These are phyloP conservation scores for Carposina sasakii DNA, from an alignment of 1,140 invertebrate species.

Conservation along the genomic window DNA sequence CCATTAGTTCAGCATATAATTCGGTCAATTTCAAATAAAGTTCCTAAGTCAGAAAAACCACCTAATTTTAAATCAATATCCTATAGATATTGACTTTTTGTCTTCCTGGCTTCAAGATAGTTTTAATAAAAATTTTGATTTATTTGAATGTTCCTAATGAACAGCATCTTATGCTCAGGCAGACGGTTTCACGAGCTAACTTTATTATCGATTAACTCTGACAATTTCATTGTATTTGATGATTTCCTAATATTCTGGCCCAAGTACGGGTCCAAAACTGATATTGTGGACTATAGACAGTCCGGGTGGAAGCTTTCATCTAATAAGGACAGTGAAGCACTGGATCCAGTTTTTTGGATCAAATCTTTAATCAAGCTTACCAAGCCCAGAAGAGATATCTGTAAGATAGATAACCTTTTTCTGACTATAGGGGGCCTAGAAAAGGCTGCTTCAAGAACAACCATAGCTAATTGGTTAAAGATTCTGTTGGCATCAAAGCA, in stretches of 20 bases:
- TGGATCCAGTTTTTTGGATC: not conserved
- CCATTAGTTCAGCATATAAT: constrained; percentile 2
- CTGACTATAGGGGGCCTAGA: not conserved
- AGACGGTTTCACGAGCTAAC: constrained; percentile 12
- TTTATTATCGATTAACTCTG: not conserved
- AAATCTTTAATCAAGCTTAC: not conserved
- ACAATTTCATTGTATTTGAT: not conserved
- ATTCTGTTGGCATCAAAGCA: constrained; percentile 1
- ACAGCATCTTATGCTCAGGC: constrained; percentile 4
- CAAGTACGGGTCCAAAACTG: not conserved
- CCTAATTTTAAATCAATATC: too few relatives aligned
- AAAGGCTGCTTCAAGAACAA: not conserved
- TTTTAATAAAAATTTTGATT: not conserved
- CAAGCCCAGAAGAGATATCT: not conserved
- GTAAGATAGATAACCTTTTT: not conserved
- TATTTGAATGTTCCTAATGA: not conserved
- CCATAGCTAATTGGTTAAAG: not conserved
- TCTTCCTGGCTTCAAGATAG: not conserved
- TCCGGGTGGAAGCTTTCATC: not conserved
- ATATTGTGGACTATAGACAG: not conserved
- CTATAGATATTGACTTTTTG: not conserved
- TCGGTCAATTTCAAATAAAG: constrained; percentile 5
- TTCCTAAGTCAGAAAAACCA: not conserved
- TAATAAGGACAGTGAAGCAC: not conserved
- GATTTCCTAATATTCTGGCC: constrained; percentile 1